Evolutionary conservation across 2,113 vertebrate genomes (phyloP), one percentile per base, ranked within the genome.

Genomic region (Chloroceryle aenea): DNA sequence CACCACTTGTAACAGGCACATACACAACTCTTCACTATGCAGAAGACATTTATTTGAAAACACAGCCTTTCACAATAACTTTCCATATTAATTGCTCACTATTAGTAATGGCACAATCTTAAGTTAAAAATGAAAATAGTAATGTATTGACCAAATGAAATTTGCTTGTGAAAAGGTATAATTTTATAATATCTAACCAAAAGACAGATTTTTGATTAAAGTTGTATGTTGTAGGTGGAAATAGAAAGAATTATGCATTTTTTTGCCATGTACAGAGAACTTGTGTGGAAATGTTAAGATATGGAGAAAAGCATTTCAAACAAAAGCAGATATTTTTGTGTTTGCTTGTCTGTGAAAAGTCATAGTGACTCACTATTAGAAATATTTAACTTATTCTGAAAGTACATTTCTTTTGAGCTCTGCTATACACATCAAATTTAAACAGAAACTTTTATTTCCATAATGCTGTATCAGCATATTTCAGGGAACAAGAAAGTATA

Each of bases 1-100:
- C 85, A 55, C 50, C 69, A 62, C 38, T 87, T 92, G 40, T n/a
- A 96, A 89, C 30, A 92, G 19, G 30, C 19, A 59, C 0, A 1
- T 29, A 45, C 4, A 47, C 10, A 78, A 78, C 23, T 16, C 40
- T 61, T 93, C 87, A 81, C 38, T 27, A 76, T 63, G 19, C 59
- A 91, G 38, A 93, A 85, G 55, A 83, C 7, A 66, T 10, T 81
- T 77, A 90, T 62, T 90, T 87, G 45, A 95, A 96, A 96, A 76
- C 52, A 40, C 1, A 14, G 23, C 15, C 25, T 47, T 87, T 93
- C 56, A 62, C 47, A 67, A 56, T 87, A 90, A 58, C 16, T 69
- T 74, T 52, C 34, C 67, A 79, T 95, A 79, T 23, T 0, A 85
- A 91, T 90, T 92, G 36, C 25, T 93, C 64, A 36, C 48, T 72